Conservation (phyloP, 2,888 invertebrate species). For the Coelinius sp. region DNA sequence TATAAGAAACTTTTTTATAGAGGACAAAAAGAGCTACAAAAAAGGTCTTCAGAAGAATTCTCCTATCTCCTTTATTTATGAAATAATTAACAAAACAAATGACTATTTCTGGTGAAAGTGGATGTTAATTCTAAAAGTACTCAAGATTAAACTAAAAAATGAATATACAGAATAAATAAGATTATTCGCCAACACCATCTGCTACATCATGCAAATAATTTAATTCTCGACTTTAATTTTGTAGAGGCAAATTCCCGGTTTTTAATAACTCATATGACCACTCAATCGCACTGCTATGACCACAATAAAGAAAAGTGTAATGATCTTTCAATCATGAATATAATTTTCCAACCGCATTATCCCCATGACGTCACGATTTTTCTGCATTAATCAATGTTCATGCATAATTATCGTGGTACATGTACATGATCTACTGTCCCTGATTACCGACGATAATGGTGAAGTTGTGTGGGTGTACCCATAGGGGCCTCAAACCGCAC, state of each 20-base stretch:
- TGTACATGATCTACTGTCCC: neutral
- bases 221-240: neutral
- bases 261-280: too few relatives aligned
- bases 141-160: too few relatives aligned
- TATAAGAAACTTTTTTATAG: too few relatives aligned
- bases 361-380: neutral
- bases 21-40: too few relatives aligned
- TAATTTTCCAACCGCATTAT: neutral
- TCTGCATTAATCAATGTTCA: neutral
- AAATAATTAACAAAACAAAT: too few relatives aligned
- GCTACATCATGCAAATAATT: neutral
- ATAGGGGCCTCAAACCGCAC: neutral
- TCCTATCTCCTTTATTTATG: too few relatives aligned
- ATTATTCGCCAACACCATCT: neutral
- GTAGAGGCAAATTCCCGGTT: too few relatives aligned
- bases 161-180: neutral
- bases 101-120: too few relatives aligned
- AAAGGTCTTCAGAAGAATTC: too few relatives aligned
- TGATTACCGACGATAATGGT: slow-evolving; percentile 6
- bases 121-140: too few relatives aligned
- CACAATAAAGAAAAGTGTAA: neutral
- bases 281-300: too few relatives aligned
- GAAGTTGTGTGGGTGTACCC: neutral
- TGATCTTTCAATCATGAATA: neutral
- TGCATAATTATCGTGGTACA: neutral